Conservation (phyloP, 2,888 invertebrate genomes). For the Cheiracanthium punctorium region DNA sequence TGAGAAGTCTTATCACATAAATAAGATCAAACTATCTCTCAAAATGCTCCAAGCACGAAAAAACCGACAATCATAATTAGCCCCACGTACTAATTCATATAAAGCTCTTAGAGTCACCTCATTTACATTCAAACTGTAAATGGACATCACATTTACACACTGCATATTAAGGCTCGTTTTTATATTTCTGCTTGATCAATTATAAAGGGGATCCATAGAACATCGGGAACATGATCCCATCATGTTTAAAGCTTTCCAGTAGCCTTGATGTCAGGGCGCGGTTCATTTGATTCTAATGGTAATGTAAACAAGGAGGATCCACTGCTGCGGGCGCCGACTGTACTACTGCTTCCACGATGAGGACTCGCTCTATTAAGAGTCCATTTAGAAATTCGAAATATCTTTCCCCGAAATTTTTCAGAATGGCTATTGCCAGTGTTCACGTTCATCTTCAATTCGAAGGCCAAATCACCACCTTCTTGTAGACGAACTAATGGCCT, state of each 20-base stretch:
- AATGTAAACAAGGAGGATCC: constrained; percentile 36
- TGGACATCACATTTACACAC: too few species aligned
- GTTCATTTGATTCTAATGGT: constrained; percentile 27
- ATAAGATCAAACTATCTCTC: too few species aligned
- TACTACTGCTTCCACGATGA: constrained; percentile 1
- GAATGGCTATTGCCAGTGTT: neutral
- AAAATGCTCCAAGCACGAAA: too few species aligned
- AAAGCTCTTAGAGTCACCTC: too few species aligned
- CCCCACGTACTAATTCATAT: too few species aligned
- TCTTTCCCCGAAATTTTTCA: neutral
- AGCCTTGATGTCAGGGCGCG: constrained; percentile 40
- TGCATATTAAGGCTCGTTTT: too few species aligned
- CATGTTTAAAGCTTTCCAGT: neutral
- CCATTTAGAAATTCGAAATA: constrained; percentile 29
- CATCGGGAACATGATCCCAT: neutral
- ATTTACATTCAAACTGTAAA: too few species aligned
- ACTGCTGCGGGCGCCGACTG: constrained; percentile 34
- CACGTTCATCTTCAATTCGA: neutral
- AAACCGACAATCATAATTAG: too few species aligned
- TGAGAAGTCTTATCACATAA: too few species aligned
- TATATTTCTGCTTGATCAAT: too few species aligned
- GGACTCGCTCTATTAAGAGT: constrained; percentile 25
- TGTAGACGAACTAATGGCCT: neutral
- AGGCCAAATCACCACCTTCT: neutral
- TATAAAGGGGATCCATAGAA: neutral